Evolutionary conservation across 2,797 vertebrate genomes (phyloP), one percentile per base, ranked within the genome.

Genomic region (Saxicola maurus): DNA sequence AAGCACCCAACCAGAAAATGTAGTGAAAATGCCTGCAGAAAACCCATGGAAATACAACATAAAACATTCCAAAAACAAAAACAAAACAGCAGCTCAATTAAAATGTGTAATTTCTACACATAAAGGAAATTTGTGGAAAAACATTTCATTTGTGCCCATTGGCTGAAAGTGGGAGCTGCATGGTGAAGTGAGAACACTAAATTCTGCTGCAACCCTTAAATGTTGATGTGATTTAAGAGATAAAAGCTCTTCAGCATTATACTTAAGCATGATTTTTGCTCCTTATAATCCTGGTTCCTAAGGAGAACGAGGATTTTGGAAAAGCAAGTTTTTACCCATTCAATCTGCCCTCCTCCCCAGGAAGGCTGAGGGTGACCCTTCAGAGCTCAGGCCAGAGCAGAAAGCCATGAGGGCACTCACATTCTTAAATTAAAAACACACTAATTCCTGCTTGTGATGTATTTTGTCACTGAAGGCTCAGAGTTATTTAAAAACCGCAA

Each of bases 1-100:
- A 92, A 79, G 75, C 64, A 40, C 31, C 49, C 86, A 91, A 82
- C 80, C 86, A 91, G 93, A 92, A 92, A 89, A 91, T n/a, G 46
- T 42, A 89, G 78, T 13, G 45, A 90, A 94, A 94, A 90, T 13
- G 37, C 78, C 76, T 78, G 82, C 48, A 77, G 85, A 91, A 92
- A 82, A 45, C 78, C 45, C 68, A 25, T 4, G 72, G 57, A 90
- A 92, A 95, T 48, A 73, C 64, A 77, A 91, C 93, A 78, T 24
- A 69, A 87, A 93, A 82, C 86, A 43, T 76, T 55, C 43, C 24
- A 77, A 83, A 87, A 85, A n/a, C 45, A 52, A 80, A 90, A 84
- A 73, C 46, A 90, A 90, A 93, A 69, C 37, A 80, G 84, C 76
- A 82, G 84, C 66, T 82, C 60, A 86, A 91, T 84, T 83, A 91